These are phyloP conservation scores for Cancer borealis DNA, from an alignment of 2,888 invertebrate species.

Conservation along the genomic window DNA sequence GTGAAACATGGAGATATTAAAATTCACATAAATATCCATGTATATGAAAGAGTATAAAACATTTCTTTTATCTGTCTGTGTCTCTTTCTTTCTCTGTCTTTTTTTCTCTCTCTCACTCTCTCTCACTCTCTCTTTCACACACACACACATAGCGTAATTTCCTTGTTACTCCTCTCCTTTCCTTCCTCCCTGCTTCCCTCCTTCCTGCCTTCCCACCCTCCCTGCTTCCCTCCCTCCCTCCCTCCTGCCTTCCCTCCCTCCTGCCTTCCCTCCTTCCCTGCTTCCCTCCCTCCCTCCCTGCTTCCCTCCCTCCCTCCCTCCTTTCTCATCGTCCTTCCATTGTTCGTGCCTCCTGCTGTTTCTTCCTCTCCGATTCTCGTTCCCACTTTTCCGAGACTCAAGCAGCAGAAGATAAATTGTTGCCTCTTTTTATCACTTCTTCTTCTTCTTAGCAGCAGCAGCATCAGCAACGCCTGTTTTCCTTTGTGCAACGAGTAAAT, in stretches of 20 bases:
- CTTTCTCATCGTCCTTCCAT: not conserved
- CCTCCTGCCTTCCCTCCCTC: not conserved
- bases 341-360: constrained; percentile 1
- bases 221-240: not conserved
- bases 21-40: no score
- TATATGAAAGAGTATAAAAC: not conserved
- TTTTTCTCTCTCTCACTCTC: constrained; percentile 16
- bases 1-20: not conserved
- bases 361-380: not conserved
- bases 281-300: not conserved
- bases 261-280: not conserved
- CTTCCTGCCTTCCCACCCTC: not conserved
- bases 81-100: not conserved
- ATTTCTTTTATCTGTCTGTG: not conserved
- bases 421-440: not conserved
- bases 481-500: not conserved
- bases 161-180: not conserved
- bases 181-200: not conserved
- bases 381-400: not conserved
- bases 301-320: not conserved
- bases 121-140: constrained; percentile 32
- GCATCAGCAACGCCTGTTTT: not conserved
- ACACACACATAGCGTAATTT: not conserved
- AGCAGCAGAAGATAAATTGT: constrained; percentile 10
- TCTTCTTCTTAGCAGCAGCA: no score